Evolutionary conservation across 2,888 invertebrate species (phyloP).

Genomic region (Gortyna flavago): DNA sequence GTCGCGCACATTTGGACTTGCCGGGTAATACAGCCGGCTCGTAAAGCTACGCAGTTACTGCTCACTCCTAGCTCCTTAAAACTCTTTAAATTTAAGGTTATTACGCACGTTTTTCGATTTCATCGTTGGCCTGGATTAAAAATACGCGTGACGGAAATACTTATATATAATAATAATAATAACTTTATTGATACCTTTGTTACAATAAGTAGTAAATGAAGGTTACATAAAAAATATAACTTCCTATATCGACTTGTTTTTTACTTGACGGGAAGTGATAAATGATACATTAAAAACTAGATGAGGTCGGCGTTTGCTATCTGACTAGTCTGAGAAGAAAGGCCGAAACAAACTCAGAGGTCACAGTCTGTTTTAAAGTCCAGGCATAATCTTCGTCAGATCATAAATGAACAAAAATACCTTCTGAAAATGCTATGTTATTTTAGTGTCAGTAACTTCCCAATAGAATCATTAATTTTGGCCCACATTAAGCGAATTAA

Average conservation of each 20-base stretch:
- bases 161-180: too few species aligned
- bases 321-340: too few species aligned
- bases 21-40: constrained; percentile 66
- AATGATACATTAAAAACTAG: too few species aligned
- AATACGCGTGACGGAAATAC: constrained; percentile 11
- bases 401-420: background rate
- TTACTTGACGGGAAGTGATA: background rate
- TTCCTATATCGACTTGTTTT: background rate
- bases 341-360: too few species aligned
- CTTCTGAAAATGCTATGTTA: background rate
- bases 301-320: too few species aligned
- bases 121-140: constrained; percentile 39
- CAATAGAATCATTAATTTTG: background rate
- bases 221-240: too few species aligned
- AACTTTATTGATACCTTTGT: too few species aligned
- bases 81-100: constrained; percentile 59
- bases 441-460: background rate
- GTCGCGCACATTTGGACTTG: constrained; percentile 72
- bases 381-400: too few species aligned
- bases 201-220: too few species aligned
- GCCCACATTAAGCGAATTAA: background rate
- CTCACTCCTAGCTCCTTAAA: constrained; percentile 59
- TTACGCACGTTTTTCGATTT: constrained; percentile 58
- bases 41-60: constrained; percentile 65
- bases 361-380: too few species aligned